Evolutionary conservation across 1,140 invertebrate species (phyloP), one percentile per base, ranked within the genome.

Genomic region (Venustaconcha ellipsiformis): DNA sequence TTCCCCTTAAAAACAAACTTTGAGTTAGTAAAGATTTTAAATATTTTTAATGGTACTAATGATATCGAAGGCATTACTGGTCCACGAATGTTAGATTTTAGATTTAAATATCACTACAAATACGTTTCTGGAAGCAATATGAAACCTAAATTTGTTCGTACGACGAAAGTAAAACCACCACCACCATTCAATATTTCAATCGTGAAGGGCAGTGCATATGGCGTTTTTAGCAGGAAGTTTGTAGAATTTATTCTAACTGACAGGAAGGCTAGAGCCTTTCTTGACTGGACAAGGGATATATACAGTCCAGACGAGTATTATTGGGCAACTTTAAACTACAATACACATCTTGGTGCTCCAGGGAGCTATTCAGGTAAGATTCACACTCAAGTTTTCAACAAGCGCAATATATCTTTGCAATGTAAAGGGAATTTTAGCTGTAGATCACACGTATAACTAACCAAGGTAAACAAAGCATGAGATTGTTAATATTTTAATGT

Each of bases 121-220:
- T 30, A 69, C 26, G 59, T 57, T 14, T n/a, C 48, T 37, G 11
- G 18, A 48, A 55, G 37, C 5, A 14, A 37, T 26, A 14, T 67
- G 2, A 77, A 77, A 68, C 70, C 64, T 26, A 72, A 60, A 48
- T 11, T 79, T 4, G 23, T 72, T 59, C 76, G 69, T 30, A 79
- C 83, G 0, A 74, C 74, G 13, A 59, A 72, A 20, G 70, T 67
- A 17, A 87, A 85, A 63, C 56, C 56, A 2, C 59, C 72, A 13
- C 80, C 84, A 60, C 86, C 86, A 1, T 74, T 79, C 57, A 80
- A 83, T 63, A 72, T 84, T 8, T 78, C 77, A 11, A 83, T 88
- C n/a, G 82, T 86, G 8, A 84, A 86, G 69, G 87, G 87, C 30
- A 81, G 81, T 65, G 87, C 86, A 14, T 88, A 87, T 64, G 86